These are phyloP conservation scores for Tromatobia lineatoria DNA, from an alignment of 2,888 invertebrate species.

Conservation along the genomic window DNA sequence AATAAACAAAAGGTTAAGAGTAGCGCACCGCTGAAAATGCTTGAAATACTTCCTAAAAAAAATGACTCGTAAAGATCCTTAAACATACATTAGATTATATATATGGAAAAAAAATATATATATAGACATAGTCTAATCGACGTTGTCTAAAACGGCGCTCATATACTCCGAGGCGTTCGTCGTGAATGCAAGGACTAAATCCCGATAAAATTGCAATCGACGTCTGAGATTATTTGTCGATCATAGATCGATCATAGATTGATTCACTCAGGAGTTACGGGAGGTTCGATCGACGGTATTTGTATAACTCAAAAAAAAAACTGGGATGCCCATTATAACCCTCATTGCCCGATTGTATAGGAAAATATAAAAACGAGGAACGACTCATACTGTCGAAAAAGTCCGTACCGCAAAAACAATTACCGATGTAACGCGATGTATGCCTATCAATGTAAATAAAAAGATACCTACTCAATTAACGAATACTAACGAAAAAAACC, in stretches of 20 bases:
- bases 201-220: conserved; percentile 23
- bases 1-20: conserved; percentile 26
- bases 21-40: conserved; percentile 74
- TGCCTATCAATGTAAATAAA: conserved; percentile 57
- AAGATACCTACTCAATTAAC: conserved; percentile 54
- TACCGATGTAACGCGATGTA: conserved; percentile 53
- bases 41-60: conserved; percentile 71
- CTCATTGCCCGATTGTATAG: conserved; percentile 12
- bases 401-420: conserved; percentile 53
- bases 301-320: background rate
- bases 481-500: conserved; percentile 57
- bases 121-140: conserved; percentile 61
- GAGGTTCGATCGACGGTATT: background rate
- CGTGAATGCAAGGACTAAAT: background rate
- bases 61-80: conserved; percentile 61
- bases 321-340: conserved; percentile 8
- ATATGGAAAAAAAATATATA: conserved; percentile 65
- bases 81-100: conserved; percentile 59
- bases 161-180: conserved; percentile 34
- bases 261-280: conserved; percentile 34
- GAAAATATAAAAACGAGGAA: conserved; percentile 11
- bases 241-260: conserved; percentile 34
- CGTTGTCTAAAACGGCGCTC: conserved; percentile 49
- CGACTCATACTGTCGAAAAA: conserved; percentile 22
- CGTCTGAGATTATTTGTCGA: conserved; percentile 24